Base-by-base conservation (phyloP, 2,113 vertebrate genomes). In the Corydoras sp. region DNA sequence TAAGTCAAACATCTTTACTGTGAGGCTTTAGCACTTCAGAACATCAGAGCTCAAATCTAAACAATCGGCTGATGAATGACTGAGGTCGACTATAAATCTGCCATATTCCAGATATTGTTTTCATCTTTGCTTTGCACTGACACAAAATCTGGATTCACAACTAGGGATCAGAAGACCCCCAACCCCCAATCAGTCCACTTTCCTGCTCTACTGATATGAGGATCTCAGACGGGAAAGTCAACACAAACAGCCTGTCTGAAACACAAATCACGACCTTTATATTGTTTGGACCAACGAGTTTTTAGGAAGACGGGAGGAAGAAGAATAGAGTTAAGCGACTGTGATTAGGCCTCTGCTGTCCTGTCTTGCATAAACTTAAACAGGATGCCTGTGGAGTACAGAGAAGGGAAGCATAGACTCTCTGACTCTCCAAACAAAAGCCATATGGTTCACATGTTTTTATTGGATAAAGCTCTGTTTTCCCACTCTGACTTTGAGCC, bases 1-100 rank as follows among this genome's bases (percentile, higher is more conserved):
- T 68, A 68, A 78, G 59, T 50, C 69, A 81, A 74, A 75, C 79
- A 69, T 54, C 62, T 72, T 8, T 18, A 10, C 68, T 51, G 62
- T 49, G 77, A 79, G 61, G 74, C 18, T 24, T 77, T 55, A 72
- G 65, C 50, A 43, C 49, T 68, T 30, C 31, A 24, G 32, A n/a
- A 32, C 32, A 14, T 71, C 58, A 61, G 8, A 65, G 68, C 62
- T 70, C 10, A 35, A 24, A 24, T 24, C 18, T 43, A 43, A 43
- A 43, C 35, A 43, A 43, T 4, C 35, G 18, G 18, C 18, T 24
- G 18, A 24, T 50, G 49, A 69, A 65, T 61, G 61, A 49, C 51
- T 9, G 30, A 67, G 24, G 7, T 61, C 49, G 48, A 53, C 32
- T 35, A 32, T 72, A 68, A 76, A 76, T 29, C 62, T 24, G 18